phyloP scores from a whole-genome alignment of 23 tunicate genomes.

The Ascidia mentula region DNA sequence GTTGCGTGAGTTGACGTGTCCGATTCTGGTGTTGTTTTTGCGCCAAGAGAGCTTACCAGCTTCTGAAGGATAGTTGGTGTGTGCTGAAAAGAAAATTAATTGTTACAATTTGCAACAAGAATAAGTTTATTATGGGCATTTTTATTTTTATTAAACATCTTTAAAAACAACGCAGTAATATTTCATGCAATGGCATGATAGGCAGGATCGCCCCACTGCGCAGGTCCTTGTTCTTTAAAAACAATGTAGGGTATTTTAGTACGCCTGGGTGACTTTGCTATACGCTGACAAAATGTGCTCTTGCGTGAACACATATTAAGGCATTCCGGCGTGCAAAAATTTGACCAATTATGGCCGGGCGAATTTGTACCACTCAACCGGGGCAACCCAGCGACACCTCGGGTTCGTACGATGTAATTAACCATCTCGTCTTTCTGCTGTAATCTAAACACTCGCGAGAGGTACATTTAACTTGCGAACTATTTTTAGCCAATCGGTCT shows the following conservation, averaged over 20 bases:
- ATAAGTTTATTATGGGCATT: no score
- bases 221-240: no score
- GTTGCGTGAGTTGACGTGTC: background rate
- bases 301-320: background rate
- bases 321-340: background rate
- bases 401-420: background rate
- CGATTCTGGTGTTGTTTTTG: background rate
- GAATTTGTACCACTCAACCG: background rate
- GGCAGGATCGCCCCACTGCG: no score
- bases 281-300: background rate
- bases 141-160: no score
- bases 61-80: background rate
- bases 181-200: no score
- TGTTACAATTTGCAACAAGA: background rate
- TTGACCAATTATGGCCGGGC: background rate
- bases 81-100: background rate
- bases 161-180: no score
- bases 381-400: background rate
- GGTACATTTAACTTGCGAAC: background rate
- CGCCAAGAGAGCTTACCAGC: background rate
- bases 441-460: background rate
- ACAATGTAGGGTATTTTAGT: no score
- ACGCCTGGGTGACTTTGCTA: background rate
- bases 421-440: background rate
- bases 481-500: background rate